Percentiles rank a stretch among this genome's conserved stretches.
Evolutionary conservation across 35 echinoderm and acorn worm species (phyloP).

Genomic region (Heliocidaris erythrogramma): DNA sequence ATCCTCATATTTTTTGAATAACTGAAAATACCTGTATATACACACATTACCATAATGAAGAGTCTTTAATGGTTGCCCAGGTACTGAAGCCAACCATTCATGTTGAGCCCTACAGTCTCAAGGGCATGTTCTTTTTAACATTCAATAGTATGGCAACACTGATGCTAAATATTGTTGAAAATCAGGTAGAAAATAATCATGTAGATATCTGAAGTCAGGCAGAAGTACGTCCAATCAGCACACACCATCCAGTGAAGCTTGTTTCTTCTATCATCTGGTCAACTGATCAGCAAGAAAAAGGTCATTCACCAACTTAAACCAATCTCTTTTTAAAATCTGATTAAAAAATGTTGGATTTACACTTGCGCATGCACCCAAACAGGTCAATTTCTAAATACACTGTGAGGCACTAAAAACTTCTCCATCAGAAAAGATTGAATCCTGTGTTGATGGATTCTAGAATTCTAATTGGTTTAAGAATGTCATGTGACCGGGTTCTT

Average conservation of each 20-base stretch:
- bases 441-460: background rate
- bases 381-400: background rate
- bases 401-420: background rate
- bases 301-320: conserved; percentile 2
- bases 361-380: background rate
- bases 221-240: background rate
- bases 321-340: background rate
- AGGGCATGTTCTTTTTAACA: background rate
- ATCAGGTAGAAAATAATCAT: background rate
- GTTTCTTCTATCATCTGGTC: background rate
- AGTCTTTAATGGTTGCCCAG: background rate
- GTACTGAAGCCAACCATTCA: background rate
- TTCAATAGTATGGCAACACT: background rate
- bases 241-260: background rate
- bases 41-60: background rate
- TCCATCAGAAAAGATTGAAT: background rate
- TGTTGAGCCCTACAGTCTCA: background rate
- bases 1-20: background rate
- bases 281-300: background rate
- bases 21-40: background rate
- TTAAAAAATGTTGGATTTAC: background rate
- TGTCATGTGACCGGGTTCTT: background rate
- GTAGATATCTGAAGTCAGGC: background rate
- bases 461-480: background rate
- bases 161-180: background rate